These are phyloP conservation scores for Rhinoraja longicauda DNA, from an alignment of 2,797 vertebrate genomes.

Conservation along the genomic window DNA sequence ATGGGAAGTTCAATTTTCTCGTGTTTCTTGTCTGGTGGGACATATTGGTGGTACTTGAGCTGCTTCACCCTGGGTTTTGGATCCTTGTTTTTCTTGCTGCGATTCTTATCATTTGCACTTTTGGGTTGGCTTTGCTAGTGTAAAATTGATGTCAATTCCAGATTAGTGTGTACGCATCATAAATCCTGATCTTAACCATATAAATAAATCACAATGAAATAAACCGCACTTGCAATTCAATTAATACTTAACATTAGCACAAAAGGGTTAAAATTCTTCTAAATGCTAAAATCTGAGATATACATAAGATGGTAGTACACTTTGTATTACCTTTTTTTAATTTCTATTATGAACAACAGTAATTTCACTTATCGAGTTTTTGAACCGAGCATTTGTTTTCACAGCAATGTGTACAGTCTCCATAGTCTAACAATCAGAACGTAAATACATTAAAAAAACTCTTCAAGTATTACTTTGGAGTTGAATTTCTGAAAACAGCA, in stretches of 20 bases:
- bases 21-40: slow-evolving; percentile 92
- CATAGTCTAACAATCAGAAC: not conserved
- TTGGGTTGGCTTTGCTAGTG: slow-evolving; percentile 82
- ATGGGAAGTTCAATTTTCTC: slow-evolving; percentile 77
- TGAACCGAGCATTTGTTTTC: not conserved
- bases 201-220: not conserved
- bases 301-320: not conserved
- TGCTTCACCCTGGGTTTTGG: slow-evolving; percentile 86
- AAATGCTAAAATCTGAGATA: not conserved
- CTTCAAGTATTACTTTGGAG: not conserved
- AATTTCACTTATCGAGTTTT: not conserved
- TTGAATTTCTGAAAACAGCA: not conserved
- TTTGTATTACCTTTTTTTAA: not conserved
- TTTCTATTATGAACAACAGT: not conserved
- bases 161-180: not conserved
- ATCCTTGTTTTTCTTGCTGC: slow-evolving; percentile 88
- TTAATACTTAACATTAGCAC: not conserved
- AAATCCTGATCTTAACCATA: not conserved
- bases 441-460: not conserved
- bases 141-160: slow-evolving; percentile 14
- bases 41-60: slow-evolving; percentile 96
- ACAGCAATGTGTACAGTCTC: not conserved
- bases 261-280: not conserved
- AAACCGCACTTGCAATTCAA: not conserved
- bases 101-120: slow-evolving; percentile 74